Conservation (phyloP, 2,797 vertebrate genomes). For the Discoglossus pictus region DNA sequence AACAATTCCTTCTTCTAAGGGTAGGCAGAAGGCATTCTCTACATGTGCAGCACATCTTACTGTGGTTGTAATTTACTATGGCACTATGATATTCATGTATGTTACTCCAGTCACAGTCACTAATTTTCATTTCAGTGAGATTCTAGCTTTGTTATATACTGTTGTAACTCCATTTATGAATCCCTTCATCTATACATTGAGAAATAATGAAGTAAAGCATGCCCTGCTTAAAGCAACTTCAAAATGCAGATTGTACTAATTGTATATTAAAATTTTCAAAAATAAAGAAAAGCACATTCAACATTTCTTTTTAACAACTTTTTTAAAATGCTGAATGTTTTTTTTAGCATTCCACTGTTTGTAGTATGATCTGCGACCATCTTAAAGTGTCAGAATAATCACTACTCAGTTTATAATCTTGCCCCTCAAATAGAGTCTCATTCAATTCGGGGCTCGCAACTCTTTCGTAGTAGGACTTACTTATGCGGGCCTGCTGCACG, state of each 20-base stretch:
- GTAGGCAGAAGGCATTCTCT: slow-evolving; percentile 48
- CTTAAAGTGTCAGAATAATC: too few relatives aligned
- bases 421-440: too few relatives aligned
- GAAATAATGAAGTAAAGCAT: slow-evolving; percentile 46
- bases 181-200: slow-evolving; percentile 49
- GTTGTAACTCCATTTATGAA: slow-evolving; percentile 49
- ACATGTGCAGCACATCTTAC: slow-evolving; percentile 41
- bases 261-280: too few relatives aligned
- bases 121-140: slow-evolving; percentile 30
- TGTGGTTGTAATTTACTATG: slow-evolving; percentile 48
- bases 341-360: too few relatives aligned
- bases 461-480: too few relatives aligned
- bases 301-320: too few relatives aligned
- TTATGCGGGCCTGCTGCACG: too few relatives aligned
- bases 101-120: slow-evolving; percentile 30
- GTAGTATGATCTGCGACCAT: too few relatives aligned
- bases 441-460: too few relatives aligned
- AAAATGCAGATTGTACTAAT: not conserved
- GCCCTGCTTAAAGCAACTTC: not conserved
- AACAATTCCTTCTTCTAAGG: slow-evolving; percentile 14
- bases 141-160: slow-evolving; percentile 43
- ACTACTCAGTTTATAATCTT: too few relatives aligned
- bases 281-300: too few relatives aligned
- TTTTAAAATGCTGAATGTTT: too few relatives aligned
- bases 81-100: slow-evolving; percentile 52